Conservation (phyloP, 2,113 vertebrate genomes). For the Catharus bicknelli region DNA sequence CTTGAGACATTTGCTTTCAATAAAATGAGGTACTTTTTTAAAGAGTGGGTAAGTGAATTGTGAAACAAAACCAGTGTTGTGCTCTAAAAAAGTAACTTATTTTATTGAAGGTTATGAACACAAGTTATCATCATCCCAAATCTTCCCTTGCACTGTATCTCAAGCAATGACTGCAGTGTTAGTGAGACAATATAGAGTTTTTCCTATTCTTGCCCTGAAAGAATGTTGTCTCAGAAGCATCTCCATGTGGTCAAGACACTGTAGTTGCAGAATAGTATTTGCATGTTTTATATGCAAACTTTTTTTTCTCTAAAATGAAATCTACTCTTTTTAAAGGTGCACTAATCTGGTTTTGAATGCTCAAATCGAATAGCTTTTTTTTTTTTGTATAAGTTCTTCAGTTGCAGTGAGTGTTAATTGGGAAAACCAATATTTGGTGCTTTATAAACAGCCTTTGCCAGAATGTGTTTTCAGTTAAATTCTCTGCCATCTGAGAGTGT, state of each 20-base stretch:
- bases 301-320: neutral
- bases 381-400: neutral
- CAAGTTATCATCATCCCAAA: neutral
- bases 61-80: neutral
- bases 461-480: neutral
- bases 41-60: neutral
- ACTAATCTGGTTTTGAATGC: neutral
- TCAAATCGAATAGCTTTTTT: neutral
- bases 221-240: neutral
- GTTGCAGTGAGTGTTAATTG: neutral
- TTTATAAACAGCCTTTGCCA: neutral
- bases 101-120: neutral
- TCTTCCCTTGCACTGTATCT: neutral
- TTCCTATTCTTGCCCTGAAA: neutral
- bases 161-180: neutral
- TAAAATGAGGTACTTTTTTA: neutral
- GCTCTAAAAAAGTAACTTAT: neutral
- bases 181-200: neutral
- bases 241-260: neutral
- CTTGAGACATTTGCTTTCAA: neutral
- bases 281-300: neutral
- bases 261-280: neutral
- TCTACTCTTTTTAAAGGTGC: neutral
- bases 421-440: neutral
- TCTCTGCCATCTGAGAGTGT: neutral